phyloP scores from a whole-genome alignment of 1,140 invertebrate genomes.

The Hetaerina americana region DNA sequence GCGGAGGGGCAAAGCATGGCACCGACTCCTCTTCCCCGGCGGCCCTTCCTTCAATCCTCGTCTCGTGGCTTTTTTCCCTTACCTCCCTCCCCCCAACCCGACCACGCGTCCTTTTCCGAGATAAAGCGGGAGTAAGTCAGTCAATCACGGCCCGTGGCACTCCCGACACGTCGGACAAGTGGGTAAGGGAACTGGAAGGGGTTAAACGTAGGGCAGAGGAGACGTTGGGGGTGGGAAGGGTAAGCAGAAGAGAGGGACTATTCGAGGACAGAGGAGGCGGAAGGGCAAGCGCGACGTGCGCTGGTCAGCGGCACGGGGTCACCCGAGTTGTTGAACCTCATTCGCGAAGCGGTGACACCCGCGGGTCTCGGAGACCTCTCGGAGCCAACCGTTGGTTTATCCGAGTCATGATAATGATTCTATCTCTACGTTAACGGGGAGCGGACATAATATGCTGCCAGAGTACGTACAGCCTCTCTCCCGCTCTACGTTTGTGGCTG shows the following conservation, averaged over 20 bases:
- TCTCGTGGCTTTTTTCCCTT: background rate
- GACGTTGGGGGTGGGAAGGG: too few species aligned
- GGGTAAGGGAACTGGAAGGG: background rate
- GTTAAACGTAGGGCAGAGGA: background rate
- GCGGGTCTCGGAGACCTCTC: background rate
- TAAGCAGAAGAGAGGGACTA: too few species aligned
- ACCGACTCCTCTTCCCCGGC: background rate
- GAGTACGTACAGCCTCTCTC: too few species aligned
- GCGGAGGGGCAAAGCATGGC: background rate
- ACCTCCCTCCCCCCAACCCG: background rate
- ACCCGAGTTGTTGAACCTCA: background rate
- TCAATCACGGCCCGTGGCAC: background rate
- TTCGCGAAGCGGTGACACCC: background rate
- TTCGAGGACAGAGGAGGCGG: too few species aligned
- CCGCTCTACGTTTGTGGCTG: too few species aligned
- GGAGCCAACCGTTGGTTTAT: too few species aligned
- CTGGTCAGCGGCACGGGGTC: background rate
- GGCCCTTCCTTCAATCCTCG: background rate
- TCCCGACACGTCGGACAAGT: background rate
- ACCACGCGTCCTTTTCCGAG: too few species aligned
- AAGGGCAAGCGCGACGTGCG: too few species aligned
- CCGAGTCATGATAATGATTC: too few species aligned
- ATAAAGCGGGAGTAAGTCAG: background rate
- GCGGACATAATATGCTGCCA: too few species aligned
- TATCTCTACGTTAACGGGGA: too few species aligned